Conservation (phyloP, 2,113 vertebrate genomes). For the Hyperoodon ampullatus region DNA sequence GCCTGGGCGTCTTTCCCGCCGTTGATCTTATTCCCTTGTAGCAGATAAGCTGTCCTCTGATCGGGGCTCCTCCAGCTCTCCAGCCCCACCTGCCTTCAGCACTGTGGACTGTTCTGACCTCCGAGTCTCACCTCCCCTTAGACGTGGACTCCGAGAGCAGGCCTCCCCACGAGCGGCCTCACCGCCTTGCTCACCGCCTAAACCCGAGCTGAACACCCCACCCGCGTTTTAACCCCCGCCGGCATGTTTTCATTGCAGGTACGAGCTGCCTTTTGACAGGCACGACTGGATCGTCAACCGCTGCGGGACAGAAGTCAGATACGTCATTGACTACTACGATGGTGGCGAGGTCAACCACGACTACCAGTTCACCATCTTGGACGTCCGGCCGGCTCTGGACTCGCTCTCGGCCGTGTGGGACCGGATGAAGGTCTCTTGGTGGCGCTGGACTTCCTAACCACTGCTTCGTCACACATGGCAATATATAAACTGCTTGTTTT, state of each 20-base stretch:
- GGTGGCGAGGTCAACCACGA: slow-evolving; percentile 90
- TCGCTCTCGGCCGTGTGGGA: slow-evolving; percentile 95
- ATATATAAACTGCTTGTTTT: slow-evolving; percentile 46
- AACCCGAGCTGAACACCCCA: neutral
- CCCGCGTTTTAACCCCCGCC: neutral
- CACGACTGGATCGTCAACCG: slow-evolving; percentile 97
- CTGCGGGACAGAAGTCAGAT: slow-evolving; percentile 95
- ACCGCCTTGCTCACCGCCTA: neutral
- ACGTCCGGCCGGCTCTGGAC: slow-evolving; percentile 95
- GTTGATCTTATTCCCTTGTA: neutral
- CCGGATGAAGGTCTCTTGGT: slow-evolving; percentile 96
- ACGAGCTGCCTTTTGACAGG: slow-evolving; percentile 96
- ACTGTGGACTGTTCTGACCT: no score
- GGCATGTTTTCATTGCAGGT: slow-evolving; percentile 82
- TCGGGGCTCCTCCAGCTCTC: neutral
- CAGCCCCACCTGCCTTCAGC: neutral
- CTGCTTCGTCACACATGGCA: neutral
- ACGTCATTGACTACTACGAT: slow-evolving; percentile 97
- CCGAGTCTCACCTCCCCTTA: neutral
- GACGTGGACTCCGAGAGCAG: neutral
- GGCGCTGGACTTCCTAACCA: slow-evolving; percentile 94
- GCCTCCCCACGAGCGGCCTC: neutral
- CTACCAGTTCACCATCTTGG: slow-evolving; percentile 95
- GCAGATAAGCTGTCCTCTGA: neutral
- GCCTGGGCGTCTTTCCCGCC: neutral